phyloP scores from a whole-genome alignment of 2,888 invertebrate genomes.

The Brachycybe producta region DNA sequence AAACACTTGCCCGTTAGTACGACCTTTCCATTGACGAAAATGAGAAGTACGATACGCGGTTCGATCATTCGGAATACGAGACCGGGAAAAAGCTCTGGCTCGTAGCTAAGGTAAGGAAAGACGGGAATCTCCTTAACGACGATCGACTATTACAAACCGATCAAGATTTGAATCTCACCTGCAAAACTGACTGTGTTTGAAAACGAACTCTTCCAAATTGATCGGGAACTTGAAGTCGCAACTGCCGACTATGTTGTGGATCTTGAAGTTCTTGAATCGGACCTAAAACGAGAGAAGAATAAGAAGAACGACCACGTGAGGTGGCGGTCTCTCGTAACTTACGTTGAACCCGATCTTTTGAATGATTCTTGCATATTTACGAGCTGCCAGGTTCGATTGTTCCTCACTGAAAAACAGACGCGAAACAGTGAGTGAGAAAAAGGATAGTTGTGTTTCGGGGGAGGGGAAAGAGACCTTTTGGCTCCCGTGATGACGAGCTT shows the following conservation, averaged over 20 bases:
- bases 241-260: constrained; percentile 76
- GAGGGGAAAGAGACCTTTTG: constrained; percentile 42
- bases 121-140: not conserved
- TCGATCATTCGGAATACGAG: constrained; percentile 94
- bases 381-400: constrained; percentile 59
- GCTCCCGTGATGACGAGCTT: constrained; percentile 82
- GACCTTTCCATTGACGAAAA: constrained; percentile 98
- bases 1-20: constrained; percentile 61
- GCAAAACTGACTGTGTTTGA: constrained; percentile 68
- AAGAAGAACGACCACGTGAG: not conserved
- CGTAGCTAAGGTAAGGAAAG: constrained; percentile 53
- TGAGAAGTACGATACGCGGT: constrained; percentile 84
- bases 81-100: constrained; percentile 96
- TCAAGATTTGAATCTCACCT: too few species aligned
- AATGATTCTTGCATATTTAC: constrained; percentile 68
- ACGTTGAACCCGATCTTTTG: constrained; percentile 65
- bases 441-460: not conserved
- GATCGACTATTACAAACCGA: not conserved
- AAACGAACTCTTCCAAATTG: constrained; percentile 59
- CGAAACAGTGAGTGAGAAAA: not conserved
- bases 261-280: constrained; percentile 64
- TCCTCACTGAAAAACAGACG: constrained; percentile 48
- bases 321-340: constrained; percentile 24
- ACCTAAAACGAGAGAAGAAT: constrained; percentile 39
- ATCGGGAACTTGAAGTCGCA: constrained; percentile 79